Percentiles rank a stretch among this genome's conserved stretches.
These are phyloP conservation scores for Oreochromis aureus DNA, from an alignment of 2,113 vertebrate genomes.

Conservation along the genomic window DNA sequence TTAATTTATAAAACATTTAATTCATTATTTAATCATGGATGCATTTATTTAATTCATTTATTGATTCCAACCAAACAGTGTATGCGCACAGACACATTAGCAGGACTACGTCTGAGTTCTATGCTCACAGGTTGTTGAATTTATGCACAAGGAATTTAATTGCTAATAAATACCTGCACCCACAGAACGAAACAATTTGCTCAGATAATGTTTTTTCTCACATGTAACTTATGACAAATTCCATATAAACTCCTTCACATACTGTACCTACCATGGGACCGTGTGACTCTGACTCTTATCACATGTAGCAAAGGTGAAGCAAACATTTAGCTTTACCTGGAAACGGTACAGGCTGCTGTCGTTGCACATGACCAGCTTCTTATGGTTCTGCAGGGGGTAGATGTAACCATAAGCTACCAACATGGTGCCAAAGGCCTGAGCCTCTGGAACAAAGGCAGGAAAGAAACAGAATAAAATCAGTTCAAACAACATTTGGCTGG, in stretches of 20 bases:
- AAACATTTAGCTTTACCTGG: slow-evolving; percentile 72
- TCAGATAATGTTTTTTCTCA: not conserved
- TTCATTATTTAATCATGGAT: not conserved
- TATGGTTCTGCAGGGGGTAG: slow-evolving; percentile 92
- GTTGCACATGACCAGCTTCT: slow-evolving; percentile 81
- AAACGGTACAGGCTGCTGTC: slow-evolving; percentile 86
- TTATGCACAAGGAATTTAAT: not conserved
- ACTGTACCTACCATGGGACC: not conserved
- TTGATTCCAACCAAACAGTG: not conserved
- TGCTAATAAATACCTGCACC: not conserved
- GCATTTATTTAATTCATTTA: not conserved
- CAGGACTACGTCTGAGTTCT: not conserved
- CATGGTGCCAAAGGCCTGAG: slow-evolving; percentile 81
- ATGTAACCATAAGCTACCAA: slow-evolving; percentile 89
- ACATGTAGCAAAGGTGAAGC: not conserved
- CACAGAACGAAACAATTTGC: not conserved
- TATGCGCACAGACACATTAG: accelerated
- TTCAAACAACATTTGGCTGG: not conserved
- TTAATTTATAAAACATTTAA: not conserved
- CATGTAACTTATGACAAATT: not conserved
- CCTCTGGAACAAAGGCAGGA: slow-evolving; percentile 72
- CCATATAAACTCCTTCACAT: not conserved
- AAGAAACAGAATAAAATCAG: not conserved
- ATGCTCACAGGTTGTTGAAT: not conserved
- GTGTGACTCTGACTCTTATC: not conserved